phyloP scores from a whole-genome alignment of 2,888 invertebrate species.

The Tuta absoluta region DNA sequence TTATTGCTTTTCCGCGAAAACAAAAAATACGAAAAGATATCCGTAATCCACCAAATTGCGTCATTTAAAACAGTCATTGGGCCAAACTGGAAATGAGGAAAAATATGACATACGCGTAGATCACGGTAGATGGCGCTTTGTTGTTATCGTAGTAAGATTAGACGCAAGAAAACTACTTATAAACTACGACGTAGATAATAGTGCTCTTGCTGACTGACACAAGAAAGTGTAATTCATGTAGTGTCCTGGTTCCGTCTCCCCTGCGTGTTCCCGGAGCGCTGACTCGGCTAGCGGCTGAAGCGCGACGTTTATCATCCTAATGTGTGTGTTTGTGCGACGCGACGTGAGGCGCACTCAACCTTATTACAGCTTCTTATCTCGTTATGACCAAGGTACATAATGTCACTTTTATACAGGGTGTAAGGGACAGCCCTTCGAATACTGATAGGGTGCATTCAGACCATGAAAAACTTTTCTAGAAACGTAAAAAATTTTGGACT shows the following conservation, averaged over 20 bases:
- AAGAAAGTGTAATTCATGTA: not conserved
- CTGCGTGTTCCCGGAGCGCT: constrained; percentile 7
- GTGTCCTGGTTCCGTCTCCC: too few relatives aligned
- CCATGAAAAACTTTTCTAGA: too few relatives aligned
- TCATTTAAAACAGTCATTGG: constrained; percentile 26
- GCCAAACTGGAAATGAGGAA: constrained; percentile 8
- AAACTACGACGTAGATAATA: too few relatives aligned
- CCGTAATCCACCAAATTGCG: constrained; percentile 27
- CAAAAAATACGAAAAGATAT: constrained; percentile 27
- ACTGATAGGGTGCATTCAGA: too few relatives aligned
- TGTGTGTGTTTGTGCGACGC: constrained; percentile 18
- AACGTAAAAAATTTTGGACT: too few relatives aligned
- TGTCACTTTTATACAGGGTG: not conserved
- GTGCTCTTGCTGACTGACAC: too few relatives aligned
- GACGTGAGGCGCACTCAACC: not conserved
- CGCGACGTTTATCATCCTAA: constrained; percentile 22
- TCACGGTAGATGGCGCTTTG: not conserved
- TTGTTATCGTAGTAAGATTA: not conserved
- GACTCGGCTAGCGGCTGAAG: constrained; percentile 16
- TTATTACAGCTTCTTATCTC: constrained; percentile 13
- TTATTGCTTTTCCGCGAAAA: constrained; percentile 23
- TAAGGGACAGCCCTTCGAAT: not conserved
- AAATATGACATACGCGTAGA: constrained; percentile 11
- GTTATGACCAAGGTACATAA: constrained; percentile 5
- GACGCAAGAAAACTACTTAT: too few relatives aligned